Evolutionary conservation across 35 echinoderm and acorn worm genomes (phyloP).

Genomic region (Apostichopus californicus): DNA sequence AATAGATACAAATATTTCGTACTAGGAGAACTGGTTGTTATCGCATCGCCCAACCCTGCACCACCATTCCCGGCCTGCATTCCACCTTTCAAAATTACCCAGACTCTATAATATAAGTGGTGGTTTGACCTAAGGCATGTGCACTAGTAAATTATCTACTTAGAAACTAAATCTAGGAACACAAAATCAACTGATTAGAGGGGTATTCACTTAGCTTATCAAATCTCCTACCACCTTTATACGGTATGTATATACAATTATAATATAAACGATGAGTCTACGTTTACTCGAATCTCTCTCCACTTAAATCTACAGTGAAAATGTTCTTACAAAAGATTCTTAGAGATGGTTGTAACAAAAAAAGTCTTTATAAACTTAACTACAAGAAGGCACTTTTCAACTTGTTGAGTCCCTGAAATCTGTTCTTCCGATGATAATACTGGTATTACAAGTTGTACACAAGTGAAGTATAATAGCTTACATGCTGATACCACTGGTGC

Average conservation of each 20-base stretch:
- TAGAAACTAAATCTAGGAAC: background rate
- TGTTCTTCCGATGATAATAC: background rate
- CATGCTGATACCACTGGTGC: background rate
- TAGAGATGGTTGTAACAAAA: background rate
- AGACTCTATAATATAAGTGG: no score
- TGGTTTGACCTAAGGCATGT: no score
- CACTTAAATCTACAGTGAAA: background rate
- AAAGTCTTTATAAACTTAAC: background rate
- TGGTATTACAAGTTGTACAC: constrained; percentile 16
- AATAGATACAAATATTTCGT: no score
- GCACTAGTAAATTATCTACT: no score
- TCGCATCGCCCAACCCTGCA: no score
- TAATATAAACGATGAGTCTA: background rate
- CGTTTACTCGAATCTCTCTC: background rate
- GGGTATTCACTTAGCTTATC: background rate
- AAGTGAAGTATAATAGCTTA: background rate
- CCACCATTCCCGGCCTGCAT: no score
- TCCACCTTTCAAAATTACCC: no score
- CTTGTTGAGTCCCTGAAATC: background rate
- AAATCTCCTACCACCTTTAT: background rate
- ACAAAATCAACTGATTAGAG: background rate
- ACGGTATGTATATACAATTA: background rate
- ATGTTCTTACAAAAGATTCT: background rate
- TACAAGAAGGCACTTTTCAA: background rate
- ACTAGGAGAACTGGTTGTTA: no score